Percentiles rank a stretch among this genome's conserved stretches.
Evolutionary conservation across 2,888 invertebrate genomes (phyloP).

Genomic region (Crematogaster levior): DNA sequence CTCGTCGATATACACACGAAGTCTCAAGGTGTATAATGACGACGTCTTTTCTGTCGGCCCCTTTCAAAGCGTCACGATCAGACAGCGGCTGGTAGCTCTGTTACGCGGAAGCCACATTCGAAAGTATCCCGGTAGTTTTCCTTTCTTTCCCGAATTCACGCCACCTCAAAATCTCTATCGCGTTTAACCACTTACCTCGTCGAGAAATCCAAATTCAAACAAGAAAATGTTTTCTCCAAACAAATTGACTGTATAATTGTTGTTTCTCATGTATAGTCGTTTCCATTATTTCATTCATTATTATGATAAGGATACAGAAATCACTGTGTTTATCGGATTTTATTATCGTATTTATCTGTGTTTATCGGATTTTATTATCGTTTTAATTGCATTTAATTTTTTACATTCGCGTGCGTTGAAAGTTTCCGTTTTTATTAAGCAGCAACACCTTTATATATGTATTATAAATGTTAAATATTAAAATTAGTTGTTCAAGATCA

Average conservation of each 20-base stretch:
- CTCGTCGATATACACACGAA: conserved; percentile 72
- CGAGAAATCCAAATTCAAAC: not conserved
- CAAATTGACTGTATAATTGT: conserved; percentile 15
- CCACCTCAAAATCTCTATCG: conserved; percentile 11
- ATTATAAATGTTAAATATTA: no score
- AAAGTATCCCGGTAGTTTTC: conserved; percentile 53
- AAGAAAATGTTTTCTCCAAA: not conserved
- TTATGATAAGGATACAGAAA: conserved; percentile 9
- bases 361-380: not conserved
- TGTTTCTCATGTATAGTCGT: not conserved
- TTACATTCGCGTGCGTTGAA: not conserved
- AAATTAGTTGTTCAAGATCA: conserved; percentile 26
- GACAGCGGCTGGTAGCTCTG: conserved; percentile 69
- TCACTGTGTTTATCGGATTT: not conserved
- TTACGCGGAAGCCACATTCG: conserved; percentile 76
- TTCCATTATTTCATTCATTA: not conserved
- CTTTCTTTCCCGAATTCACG: conserved; percentile 74
- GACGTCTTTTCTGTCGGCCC: conserved; percentile 82
- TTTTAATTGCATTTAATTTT: not conserved
- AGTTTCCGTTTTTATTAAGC: not conserved
- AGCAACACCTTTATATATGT: not conserved
- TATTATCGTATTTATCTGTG: not conserved
- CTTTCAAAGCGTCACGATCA: conserved; percentile 81
- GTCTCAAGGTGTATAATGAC: conserved; percentile 80
- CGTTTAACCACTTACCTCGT: not conserved